Evolutionary conservation across 2,113 vertebrate genomes (phyloP).

Genomic region (Tychaedon coryphoeus): DNA sequence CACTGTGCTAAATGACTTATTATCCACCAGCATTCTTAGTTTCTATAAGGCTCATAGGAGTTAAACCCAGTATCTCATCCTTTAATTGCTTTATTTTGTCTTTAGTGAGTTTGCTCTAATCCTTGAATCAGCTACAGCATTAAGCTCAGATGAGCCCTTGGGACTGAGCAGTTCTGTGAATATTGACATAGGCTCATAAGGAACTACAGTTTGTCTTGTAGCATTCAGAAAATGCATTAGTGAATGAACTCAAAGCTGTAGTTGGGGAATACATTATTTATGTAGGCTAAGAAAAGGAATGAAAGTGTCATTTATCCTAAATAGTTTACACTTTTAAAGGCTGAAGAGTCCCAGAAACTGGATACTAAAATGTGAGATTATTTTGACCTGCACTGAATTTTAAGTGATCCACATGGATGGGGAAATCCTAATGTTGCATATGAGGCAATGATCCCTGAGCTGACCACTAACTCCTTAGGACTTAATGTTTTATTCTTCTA

Average conservation of each 20-base stretch:
- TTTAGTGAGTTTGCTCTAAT: neutral
- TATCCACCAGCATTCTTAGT: neutral
- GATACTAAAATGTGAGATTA: neutral
- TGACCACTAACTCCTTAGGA: neutral
- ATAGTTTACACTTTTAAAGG: neutral
- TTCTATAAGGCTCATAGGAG: neutral
- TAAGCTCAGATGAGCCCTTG: neutral
- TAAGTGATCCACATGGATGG: neutral
- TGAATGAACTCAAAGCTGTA: neutral
- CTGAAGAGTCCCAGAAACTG: neutral
- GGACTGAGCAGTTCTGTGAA: neutral
- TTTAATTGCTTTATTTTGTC: neutral
- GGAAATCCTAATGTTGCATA: neutral
- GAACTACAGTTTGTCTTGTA: neutral
- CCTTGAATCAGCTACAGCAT: neutral
- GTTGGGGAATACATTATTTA: neutral
- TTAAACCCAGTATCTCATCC: neutral
- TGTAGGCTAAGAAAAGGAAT: neutral
- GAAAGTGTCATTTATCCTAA: neutral
- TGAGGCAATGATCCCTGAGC: neutral
- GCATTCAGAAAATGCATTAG: neutral
- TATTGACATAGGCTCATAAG: neutral
- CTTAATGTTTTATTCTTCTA: neutral
- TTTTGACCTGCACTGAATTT: neutral
- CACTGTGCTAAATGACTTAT: neutral